Evolutionary conservation across 2,888 invertebrate genomes (phyloP).

Genomic region (Neuroscelio doddi): DNA sequence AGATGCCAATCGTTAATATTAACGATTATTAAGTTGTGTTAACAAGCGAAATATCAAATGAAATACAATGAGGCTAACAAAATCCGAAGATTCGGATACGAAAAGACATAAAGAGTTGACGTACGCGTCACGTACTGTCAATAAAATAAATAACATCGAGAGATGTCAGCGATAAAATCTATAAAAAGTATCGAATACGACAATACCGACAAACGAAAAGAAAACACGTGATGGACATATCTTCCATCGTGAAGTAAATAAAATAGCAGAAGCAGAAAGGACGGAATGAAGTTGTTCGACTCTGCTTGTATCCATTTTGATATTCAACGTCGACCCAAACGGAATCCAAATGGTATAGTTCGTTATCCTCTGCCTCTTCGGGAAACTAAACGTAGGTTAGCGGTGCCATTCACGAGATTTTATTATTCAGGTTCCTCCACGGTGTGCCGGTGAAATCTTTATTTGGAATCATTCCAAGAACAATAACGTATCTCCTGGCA

Average conservation of each 20-base stretch:
- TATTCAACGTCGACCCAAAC: constrained; percentile 42
- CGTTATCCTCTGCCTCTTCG: constrained; percentile 33
- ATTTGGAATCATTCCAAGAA: constrained; percentile 73
- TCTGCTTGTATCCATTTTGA: constrained; percentile 44
- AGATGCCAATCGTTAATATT: too few species aligned
- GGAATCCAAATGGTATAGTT: constrained; percentile 44
- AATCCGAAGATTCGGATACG: constrained; percentile 40
- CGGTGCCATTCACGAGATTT: constrained; percentile 59
- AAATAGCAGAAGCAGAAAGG: constrained; percentile 26
- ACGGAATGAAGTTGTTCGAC: constrained; percentile 44
- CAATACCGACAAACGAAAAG: constrained; percentile 48
- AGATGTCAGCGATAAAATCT: constrained; percentile 46
- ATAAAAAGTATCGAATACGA: constrained; percentile 50
- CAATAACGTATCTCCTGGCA: constrained; percentile 66
- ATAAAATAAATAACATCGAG: constrained; percentile 48
- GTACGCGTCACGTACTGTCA: constrained; percentile 42
- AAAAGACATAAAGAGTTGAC: constrained; percentile 24
- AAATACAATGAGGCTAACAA: constrained; percentile 40
- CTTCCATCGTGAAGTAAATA: constrained; percentile 44
- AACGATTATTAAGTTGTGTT: constrained; percentile 44
- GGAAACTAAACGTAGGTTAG: constrained; percentile 59
- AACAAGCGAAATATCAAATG: constrained; percentile 39
- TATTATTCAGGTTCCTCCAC: constrained; percentile 69
- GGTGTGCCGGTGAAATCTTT: constrained; percentile 69
- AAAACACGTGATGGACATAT: constrained; percentile 49